These are phyloP conservation scores for Pseudopipra pipra DNA, from an alignment of 2,113 vertebrate genomes.

Conservation along the genomic window DNA sequence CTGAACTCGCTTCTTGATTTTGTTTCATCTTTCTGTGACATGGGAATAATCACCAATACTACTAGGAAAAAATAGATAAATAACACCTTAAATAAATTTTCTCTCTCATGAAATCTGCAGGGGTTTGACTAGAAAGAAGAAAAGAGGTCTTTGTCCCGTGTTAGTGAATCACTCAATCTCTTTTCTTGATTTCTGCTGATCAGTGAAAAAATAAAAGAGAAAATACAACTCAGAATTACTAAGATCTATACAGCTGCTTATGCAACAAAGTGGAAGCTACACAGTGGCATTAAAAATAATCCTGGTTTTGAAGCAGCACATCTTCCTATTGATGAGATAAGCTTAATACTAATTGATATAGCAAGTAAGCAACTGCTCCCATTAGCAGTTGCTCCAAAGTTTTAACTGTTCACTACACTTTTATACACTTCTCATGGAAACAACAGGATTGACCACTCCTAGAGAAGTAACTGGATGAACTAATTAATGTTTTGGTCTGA, in stretches of 20 bases:
- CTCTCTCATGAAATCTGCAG: neutral
- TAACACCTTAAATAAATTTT: neutral
- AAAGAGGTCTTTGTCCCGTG: neutral
- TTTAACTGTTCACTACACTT: neutral
- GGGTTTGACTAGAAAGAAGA: neutral
- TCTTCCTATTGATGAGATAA: neutral
- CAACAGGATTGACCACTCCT: neutral
- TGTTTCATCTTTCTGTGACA: neutral
- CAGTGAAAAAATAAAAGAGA: neutral
- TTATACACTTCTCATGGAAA: neutral
- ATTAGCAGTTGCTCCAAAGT: neutral
- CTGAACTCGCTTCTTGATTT: constrained; percentile 3
- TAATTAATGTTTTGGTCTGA: neutral
- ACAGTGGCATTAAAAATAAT: neutral
- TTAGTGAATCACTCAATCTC: neutral
- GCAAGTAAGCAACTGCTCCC: neutral
- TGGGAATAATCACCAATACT: constrained; percentile 2
- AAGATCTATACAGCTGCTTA: neutral
- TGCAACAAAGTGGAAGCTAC: neutral
- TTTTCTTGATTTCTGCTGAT: neutral
- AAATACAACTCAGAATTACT: neutral
- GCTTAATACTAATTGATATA: neutral
- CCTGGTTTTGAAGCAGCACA: neutral
- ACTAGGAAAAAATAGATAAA: neutral
- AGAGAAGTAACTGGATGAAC: neutral